These are phyloP conservation scores for Drosophila oshimai DNA, from an alignment of 1,140 invertebrate genomes.

Conservation along the genomic window DNA sequence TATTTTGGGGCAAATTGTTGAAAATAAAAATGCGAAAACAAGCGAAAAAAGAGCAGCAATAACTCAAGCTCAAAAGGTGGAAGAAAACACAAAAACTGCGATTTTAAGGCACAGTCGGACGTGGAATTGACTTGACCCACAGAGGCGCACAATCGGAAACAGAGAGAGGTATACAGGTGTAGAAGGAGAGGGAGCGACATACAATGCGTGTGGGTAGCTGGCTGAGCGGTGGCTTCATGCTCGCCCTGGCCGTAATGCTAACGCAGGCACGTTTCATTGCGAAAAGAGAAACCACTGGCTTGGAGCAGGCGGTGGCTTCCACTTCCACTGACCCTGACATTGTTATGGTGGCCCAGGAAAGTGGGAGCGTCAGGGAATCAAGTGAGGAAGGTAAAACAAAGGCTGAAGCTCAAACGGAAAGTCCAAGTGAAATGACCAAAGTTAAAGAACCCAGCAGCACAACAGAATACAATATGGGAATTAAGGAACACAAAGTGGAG, in stretches of 20 bases:
- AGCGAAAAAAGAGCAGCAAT: conserved; percentile 14
- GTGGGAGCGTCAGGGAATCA: neutral
- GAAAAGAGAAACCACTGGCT: conserved; percentile 65
- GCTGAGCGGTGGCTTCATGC: conserved; percentile 33
- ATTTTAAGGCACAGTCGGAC: conserved; percentile 47
- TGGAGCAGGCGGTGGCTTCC: conserved; percentile 32
- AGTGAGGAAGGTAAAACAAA: neutral
- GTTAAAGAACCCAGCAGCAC: neutral
- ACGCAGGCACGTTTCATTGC: conserved; percentile 67
- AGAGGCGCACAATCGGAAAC: neutral
- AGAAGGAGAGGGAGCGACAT: conserved; percentile 8
- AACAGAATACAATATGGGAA: neutral
- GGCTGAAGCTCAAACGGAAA: neutral
- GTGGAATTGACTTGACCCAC: conserved; percentile 40
- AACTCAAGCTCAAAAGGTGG: conserved; percentile 13
- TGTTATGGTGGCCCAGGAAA: conserved; percentile 49
- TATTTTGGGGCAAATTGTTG: conserved; percentile 5
- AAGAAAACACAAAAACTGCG: conserved; percentile 18
- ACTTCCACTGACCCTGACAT: conserved; percentile 64
- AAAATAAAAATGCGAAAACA: conserved; percentile 19
- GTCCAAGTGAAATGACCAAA: neutral
- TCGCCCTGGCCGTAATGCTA: conserved; percentile 39
- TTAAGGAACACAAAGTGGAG: neutral
- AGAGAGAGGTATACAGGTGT: neutral
- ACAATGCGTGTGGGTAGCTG: conserved; percentile 47